Evolutionary conservation across 2,797 vertebrate species (phyloP), one percentile per base, ranked within the genome.

Genomic region (Leptatherina wallacei): DNA sequence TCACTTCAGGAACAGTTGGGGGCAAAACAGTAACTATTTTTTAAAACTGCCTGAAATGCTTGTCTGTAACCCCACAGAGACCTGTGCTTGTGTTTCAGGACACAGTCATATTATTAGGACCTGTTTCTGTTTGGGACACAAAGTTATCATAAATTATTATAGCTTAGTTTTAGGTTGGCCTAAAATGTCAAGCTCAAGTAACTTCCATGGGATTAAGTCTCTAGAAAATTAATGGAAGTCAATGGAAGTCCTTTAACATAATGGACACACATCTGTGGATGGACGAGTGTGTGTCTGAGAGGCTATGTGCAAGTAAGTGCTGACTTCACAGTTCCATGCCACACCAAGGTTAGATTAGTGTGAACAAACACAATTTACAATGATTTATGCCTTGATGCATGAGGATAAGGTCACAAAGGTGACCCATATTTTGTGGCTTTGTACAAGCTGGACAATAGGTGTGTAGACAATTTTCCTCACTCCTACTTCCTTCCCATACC

Each of bases 281-380:
- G 65, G 76, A 24, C 55, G 61, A 61, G 69, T 72, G 54, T 72
- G 49, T 44, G 64, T 75, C 44, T 51, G 52, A 71, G 68, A 70
- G 73, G 68, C 65, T 64, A 49, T 76, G 68, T 71, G 64, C 70
- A 68, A 75, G 75, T 74, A 88, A 75, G 74, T 88, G 89, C 89
- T 92, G 90, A 91, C 84, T 81, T 70, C 69, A 91, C 62, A 57
- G 71, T 91, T 92, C 78, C 77, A 71, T 18, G 2, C 60, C 68
- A 77, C 79, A 68, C 84, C 81, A 85, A 86, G 82, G 85, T 81
- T 90, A 86, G 76, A 88, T 90, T 89, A 89, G 76, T 88, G 81
- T 78, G 83, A 88, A 87, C 84, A 89, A 92, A 92, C 77, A 89
- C 78, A 89, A 85, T 93, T 89, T 91, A 87, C 47, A 87, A 75